Evolutionary conservation across 2,888 invertebrate species (phyloP), one percentile per base, ranked within the genome.

Genomic region (Nephrotoma flavescens): DNA sequence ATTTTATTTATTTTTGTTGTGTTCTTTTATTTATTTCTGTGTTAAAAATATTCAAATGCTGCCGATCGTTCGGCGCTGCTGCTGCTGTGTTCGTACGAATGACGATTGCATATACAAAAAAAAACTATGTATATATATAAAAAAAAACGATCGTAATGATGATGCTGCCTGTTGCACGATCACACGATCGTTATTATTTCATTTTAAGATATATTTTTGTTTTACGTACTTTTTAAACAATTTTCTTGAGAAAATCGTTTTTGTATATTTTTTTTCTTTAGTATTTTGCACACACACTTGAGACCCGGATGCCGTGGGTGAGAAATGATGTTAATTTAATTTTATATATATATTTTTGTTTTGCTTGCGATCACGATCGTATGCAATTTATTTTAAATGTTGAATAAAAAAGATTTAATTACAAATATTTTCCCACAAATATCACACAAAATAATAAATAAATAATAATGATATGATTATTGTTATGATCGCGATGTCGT

Each of bases 231-330:
- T 47, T 71, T 1, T 31, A 31, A 71, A 71, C 71, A 6, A 71
- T 71, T 71, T 71, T 71, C 71, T 71, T 71, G 71, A 31, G 71
- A 71, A 71, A 71, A 71, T 71, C 71, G 31, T 71, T 71, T 71
- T 71, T 47, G 9, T n/a, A 12, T 47, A 9, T 47, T 47, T 4
- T 47, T 4, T 84, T 84, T 31, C 4, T 41, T 84, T 42, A 42
- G 42, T 84, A 84, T 84, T 84, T 42, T 42, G 42, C 41, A 15
- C 84, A 84, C 84, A 41, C 42, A 84, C 84, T 84, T 42, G 84
- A 84, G 42, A 84, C 42, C 84, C 86, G 86, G 86, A 86, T 86
- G 86, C 86, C 45, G 86, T 86, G 86, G 86, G 86, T 45, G 86
- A 86, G 86, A 45, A 47, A 86, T 86, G 86, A 47, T 84, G 42